phyloP scores from a whole-genome alignment of 2,797 vertebrate species.

The Somateria mollissima region DNA sequence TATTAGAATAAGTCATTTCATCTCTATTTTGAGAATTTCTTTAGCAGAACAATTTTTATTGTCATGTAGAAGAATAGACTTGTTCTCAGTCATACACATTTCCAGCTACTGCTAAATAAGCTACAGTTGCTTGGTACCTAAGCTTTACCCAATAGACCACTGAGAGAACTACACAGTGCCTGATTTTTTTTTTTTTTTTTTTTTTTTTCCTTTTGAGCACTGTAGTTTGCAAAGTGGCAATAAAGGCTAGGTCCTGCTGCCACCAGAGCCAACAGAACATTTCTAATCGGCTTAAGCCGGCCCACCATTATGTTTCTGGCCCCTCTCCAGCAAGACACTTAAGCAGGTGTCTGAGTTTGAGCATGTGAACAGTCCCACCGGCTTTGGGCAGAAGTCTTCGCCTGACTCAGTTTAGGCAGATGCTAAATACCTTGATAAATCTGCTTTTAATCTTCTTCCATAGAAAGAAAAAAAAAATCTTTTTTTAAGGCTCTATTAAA shows the following conservation, averaged over 20 bases:
- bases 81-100: not conserved
- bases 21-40: not conserved
- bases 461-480: not conserved
- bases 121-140: not conserved
- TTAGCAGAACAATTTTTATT: not conserved
- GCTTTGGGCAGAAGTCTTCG: not conserved
- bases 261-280: not conserved
- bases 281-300: conserved; percentile 31
- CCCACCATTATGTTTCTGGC: conserved; percentile 34
- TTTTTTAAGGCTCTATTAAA: not conserved
- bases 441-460: not conserved
- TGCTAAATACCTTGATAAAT: not conserved
- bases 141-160: not conserved
- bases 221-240: conserved; percentile 4
- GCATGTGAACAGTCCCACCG: not conserved
- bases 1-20: not conserved
- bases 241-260: not conserved
- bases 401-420: not conserved
- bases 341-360: conserved; percentile 34
- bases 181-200: not conserved
- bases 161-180: not conserved
- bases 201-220: not conserved
- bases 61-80: not conserved
- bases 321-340: conserved; percentile 41
- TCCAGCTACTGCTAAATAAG: not conserved